A percentile compares a stretch with the other conserved stretches of the same genome.
These are phyloP conservation scores for Chrysaora quinquecirrha DNA, from an alignment of 30 jellyfish, hydroid and myxozoan genomes.

Conservation along the genomic window DNA sequence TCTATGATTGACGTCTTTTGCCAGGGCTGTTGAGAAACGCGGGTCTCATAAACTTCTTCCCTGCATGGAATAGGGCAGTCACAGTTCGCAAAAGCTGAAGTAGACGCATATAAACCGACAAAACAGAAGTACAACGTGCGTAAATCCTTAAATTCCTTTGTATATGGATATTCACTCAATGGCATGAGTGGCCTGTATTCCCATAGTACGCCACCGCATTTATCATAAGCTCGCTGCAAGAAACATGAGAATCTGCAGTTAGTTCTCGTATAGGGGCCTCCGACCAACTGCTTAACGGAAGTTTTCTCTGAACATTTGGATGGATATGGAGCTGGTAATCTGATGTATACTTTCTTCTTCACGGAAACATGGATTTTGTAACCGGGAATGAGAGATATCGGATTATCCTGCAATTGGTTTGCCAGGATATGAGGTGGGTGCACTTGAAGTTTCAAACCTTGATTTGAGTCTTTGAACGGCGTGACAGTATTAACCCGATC, in stretches of 20 bases:
- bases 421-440: constrained; percentile 1
- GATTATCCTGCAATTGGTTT: background rate
- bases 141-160: background rate
- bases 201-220: background rate
- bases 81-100: constrained; percentile 4
- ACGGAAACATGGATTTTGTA: constrained; percentile 6
- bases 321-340: constrained; percentile 24
- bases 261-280: constrained; percentile 4
- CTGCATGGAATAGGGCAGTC: constrained; percentile 30
- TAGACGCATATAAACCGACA: too few species aligned
- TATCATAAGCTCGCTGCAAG: background rate
- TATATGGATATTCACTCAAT: background rate
- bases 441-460: constrained; percentile 1
- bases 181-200: background rate
- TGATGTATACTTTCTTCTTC: background rate
- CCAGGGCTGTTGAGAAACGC: constrained; percentile 23
- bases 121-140: background rate
- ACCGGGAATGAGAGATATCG: constrained; percentile 9
- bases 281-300: background rate
- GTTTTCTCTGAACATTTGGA: constrained; percentile 11
- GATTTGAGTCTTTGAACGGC: background rate
- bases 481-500: too few species aligned
- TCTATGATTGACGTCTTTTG: background rate
- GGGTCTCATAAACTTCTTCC: constrained; percentile 10
- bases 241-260: constrained; percentile 11